phyloP scores from a whole-genome alignment of 2,888 invertebrate species.

The Cryptosula pallasiana region DNA sequence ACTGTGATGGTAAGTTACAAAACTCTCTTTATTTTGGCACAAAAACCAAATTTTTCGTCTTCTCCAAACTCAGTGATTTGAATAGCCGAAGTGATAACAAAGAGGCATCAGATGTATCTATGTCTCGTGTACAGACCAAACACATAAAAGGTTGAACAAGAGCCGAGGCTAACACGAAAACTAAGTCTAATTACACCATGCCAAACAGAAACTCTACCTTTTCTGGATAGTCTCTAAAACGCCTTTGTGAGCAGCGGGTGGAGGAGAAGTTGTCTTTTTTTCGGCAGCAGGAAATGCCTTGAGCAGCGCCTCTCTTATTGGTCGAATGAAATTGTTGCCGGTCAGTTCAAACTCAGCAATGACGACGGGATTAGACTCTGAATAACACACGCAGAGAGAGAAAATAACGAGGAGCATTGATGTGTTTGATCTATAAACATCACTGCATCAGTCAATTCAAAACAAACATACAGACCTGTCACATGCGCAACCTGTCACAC shows the following conservation, averaged over 20 bases:
- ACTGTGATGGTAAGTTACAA: no score
- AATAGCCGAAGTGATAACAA: no score
- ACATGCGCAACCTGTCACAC: no score
- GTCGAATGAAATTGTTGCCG: neutral
- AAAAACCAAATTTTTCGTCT: no score
- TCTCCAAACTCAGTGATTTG: no score
- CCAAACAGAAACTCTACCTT: neutral
- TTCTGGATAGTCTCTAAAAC: neutral
- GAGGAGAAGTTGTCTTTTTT: neutral
- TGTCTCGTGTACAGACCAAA: no score
- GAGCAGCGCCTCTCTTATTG: neutral
- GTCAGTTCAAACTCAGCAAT: neutral
- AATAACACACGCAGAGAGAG: neutral
- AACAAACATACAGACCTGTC: neutral
- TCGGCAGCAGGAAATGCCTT: neutral
- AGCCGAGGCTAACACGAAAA: no score
- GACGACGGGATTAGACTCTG: neutral
- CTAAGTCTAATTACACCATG: no score
- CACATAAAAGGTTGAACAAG: no score
- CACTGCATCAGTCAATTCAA: neutral
- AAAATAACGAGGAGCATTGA: neutral
- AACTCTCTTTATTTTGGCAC: no score
- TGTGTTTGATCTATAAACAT: no score
- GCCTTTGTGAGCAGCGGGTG: neutral
- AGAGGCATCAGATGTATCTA: no score